A percentile compares a stretch with the other conserved stretches of the same genome.
Conservation (phyloP, 2,888 invertebrate genomes). For the Athalia rosae region DNA sequence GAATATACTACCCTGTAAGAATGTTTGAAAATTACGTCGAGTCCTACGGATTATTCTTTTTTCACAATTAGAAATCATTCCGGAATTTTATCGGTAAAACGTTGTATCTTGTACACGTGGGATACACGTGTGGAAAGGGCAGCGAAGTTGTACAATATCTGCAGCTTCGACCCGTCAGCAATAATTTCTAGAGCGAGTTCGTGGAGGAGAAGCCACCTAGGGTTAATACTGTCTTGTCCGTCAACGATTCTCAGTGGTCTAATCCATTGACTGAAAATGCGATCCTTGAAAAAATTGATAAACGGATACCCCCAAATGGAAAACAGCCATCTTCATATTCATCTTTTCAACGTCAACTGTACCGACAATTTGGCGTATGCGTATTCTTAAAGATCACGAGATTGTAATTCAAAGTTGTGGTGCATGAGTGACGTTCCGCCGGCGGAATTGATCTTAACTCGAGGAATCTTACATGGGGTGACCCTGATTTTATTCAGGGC, state of each 20-base stretch:
- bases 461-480: not conserved
- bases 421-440: too few species aligned
- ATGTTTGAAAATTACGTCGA: conserved; percentile 17
- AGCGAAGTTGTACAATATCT: conserved; percentile 31
- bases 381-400: too few species aligned
- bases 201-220: conserved; percentile 13
- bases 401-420: too few species aligned
- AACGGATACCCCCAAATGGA: not conserved
- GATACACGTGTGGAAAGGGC: not conserved
- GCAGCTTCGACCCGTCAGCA: conserved; percentile 24
- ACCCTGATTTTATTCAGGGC: conserved; percentile 16
- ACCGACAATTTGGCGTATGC: too few species aligned
- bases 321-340: too few species aligned
- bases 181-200: conserved; percentile 34
- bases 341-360: too few species aligned
- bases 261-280: conserved; percentile 1
- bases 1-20: not conserved
- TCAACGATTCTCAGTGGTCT: conserved; percentile 36
- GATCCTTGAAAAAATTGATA: not conserved
- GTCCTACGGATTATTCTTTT: conserved; percentile 22
- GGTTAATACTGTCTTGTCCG: conserved; percentile 37
- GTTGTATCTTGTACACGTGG: not conserved
- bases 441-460: not conserved
- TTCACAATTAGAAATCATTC: conserved; percentile 22
- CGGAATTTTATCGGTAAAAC: conserved; percentile 5